These are phyloP conservation scores for Rousettus madagascariensis DNA, from an alignment of 2,797 vertebrate species.

Conservation along the genomic window DNA sequence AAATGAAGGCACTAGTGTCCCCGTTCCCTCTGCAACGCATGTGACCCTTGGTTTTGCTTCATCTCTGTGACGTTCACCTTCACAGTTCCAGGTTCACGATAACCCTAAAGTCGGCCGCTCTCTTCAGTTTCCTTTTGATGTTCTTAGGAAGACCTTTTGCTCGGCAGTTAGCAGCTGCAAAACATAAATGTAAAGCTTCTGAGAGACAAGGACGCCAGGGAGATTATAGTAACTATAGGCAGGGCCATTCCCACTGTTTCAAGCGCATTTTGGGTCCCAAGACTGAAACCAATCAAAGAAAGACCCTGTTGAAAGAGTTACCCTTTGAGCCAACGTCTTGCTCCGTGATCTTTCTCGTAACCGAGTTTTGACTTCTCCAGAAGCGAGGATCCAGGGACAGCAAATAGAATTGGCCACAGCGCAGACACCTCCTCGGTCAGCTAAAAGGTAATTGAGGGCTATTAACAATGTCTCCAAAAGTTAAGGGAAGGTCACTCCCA, in stretches of 20 bases:
- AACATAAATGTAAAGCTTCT: not conserved
- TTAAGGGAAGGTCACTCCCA: not conserved
- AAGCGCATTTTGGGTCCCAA: not conserved
- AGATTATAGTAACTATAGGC: not conserved
- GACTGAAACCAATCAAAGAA: not conserved
- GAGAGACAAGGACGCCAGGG: no score
- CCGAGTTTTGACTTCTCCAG: not conserved
- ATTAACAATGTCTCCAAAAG: not conserved
- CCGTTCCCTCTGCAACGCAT: not conserved
- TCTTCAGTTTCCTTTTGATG: not conserved
- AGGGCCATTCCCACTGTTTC: not conserved
- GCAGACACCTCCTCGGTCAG: not conserved
- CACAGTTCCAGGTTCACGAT: not conserved
- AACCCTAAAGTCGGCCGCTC: not conserved
- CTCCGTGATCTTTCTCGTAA: not conserved
- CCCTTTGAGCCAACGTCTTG: not conserved
- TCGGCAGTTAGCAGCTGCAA: not conserved
- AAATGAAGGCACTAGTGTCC: no score
- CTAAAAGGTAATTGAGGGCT: not conserved
- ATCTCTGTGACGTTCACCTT: not conserved
- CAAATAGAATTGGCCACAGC: rapidly evolving
- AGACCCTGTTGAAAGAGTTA: not conserved
- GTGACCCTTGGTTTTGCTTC: not conserved
- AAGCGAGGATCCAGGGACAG: no score
- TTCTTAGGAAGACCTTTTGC: not conserved